Evolutionary conservation across 2,888 invertebrate genomes (phyloP).

Genomic region (Cetonia aurata): DNA sequence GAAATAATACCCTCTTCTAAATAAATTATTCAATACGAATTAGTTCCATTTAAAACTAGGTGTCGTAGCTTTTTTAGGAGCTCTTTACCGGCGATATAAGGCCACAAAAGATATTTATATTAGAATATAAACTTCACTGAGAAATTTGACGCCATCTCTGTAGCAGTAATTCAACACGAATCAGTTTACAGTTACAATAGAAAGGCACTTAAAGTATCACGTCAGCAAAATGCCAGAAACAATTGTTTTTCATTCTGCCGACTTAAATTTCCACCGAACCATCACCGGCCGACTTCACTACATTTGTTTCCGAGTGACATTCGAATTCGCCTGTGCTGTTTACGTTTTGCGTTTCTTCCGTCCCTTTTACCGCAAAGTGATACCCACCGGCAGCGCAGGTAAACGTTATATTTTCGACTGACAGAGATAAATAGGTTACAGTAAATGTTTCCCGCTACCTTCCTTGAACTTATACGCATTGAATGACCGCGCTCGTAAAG

Average conservation of each 20-base stretch:
- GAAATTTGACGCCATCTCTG: neutral
- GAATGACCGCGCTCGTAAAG: conserved; percentile 9
- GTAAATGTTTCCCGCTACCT: conserved; percentile 36
- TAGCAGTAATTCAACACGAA: neutral
- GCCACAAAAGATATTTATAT: neutral
- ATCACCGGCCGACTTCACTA: conserved; percentile 14
- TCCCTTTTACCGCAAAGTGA: conserved; percentile 34
- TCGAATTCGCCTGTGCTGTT: conserved; percentile 36
- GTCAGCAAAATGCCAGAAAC: neutral
- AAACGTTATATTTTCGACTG: conserved; percentile 41
- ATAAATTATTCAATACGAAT: no score
- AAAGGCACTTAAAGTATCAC: neutral
- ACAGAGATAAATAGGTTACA: conserved; percentile 44
- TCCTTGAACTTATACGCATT: conserved; percentile 3
- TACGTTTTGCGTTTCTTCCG: conserved; percentile 43
- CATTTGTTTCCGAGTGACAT: conserved; percentile 39
- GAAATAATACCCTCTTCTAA: no score
- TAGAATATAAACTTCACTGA: neutral
- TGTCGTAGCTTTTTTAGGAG: no score
- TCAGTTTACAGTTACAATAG: neutral
- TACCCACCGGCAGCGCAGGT: conserved; percentile 23
- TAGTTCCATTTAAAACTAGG: no score
- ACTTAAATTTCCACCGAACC: conserved; percentile 22
- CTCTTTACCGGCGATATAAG: neutral
- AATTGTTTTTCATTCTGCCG: conserved; percentile 26